A percentile compares a stretch with the other conserved stretches of the same genome.
phyloP scores from a whole-genome alignment of 2,113 vertebrate species.

The Phainopepla nitens region DNA sequence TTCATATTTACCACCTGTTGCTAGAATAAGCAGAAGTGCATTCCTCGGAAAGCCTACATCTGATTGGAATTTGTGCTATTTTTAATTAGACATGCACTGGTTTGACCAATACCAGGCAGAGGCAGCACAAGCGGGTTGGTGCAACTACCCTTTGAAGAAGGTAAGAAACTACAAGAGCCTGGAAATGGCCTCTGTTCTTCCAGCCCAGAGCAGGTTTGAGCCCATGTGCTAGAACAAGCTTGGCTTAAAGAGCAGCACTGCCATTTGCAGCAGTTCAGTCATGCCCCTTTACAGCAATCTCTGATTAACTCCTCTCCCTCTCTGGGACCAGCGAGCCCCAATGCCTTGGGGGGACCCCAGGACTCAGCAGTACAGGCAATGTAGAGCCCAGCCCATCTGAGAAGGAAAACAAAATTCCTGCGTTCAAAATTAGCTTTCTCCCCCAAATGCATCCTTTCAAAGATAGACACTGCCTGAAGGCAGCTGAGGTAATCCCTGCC shows the following conservation, averaged over 20 bases:
- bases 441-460: not conserved
- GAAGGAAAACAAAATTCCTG: not conserved
- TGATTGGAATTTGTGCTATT: conserved; percentile 21
- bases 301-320: not conserved
- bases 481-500: not conserved
- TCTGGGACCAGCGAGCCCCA: not conserved
- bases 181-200: not conserved
- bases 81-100: not conserved
- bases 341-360: not conserved
- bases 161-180: not conserved
- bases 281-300: not conserved
- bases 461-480: not conserved
- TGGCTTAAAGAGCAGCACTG: not conserved
- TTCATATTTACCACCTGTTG: not conserved
- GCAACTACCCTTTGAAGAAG: rapidly evolving
- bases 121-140: not conserved
- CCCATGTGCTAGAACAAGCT: not conserved
- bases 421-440: not conserved
- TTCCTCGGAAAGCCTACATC: conserved; percentile 5
- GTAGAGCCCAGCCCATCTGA: not conserved
- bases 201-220: not conserved
- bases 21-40: not conserved
- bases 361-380: not conserved
- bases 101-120: not conserved
- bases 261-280: not conserved